Conservation (phyloP, 2,888 invertebrate genomes). For the Fabriciana adippe region DNA sequence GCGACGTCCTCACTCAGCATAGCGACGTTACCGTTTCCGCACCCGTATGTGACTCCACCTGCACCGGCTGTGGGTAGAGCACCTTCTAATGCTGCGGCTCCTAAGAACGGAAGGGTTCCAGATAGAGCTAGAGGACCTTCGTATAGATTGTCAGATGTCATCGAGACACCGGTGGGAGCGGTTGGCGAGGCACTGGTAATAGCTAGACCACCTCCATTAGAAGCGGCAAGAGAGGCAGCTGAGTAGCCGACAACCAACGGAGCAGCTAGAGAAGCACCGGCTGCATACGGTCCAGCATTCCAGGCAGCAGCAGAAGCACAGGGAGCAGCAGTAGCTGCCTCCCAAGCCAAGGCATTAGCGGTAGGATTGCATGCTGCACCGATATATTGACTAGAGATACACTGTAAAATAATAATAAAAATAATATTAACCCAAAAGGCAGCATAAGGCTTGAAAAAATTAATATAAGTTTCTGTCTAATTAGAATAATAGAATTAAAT, state of each 20-base stretch:
- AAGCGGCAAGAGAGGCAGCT: slow-evolving; percentile 51
- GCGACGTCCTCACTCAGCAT: slow-evolving; percentile 48
- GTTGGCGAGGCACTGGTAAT: slow-evolving; percentile 53
- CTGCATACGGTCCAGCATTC: slow-evolving; percentile 21
- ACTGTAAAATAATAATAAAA: slow-evolving; percentile 31
- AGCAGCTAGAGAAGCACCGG: slow-evolving; percentile 16
- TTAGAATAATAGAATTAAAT: too few relatives aligned
- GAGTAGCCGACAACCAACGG: slow-evolving; percentile 41
- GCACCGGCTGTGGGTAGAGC: slow-evolving; percentile 52
- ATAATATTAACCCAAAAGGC: too few relatives aligned
- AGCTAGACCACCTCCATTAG: slow-evolving; percentile 54
- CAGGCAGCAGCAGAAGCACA: slow-evolving; percentile 27
- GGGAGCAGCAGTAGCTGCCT: slow-evolving; percentile 4
- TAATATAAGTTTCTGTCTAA: too few relatives aligned
- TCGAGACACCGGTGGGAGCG: slow-evolving; percentile 53
- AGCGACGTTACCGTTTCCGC: slow-evolving; percentile 53
- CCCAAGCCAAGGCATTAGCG: slow-evolving; percentile 14
- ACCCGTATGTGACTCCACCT: slow-evolving; percentile 54
- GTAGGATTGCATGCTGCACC: slow-evolving; percentile 30
- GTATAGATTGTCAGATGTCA: slow-evolving; percentile 55
- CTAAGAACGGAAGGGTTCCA: slow-evolving; percentile 59
- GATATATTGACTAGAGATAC: slow-evolving; percentile 37
- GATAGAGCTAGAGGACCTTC: slow-evolving; percentile 52
- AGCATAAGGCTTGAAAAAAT: too few relatives aligned
- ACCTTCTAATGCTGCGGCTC: slow-evolving; percentile 55